Base-by-base conservation (phyloP, 2,797 vertebrate species). In the Leptoclinus maculatus region DNA sequence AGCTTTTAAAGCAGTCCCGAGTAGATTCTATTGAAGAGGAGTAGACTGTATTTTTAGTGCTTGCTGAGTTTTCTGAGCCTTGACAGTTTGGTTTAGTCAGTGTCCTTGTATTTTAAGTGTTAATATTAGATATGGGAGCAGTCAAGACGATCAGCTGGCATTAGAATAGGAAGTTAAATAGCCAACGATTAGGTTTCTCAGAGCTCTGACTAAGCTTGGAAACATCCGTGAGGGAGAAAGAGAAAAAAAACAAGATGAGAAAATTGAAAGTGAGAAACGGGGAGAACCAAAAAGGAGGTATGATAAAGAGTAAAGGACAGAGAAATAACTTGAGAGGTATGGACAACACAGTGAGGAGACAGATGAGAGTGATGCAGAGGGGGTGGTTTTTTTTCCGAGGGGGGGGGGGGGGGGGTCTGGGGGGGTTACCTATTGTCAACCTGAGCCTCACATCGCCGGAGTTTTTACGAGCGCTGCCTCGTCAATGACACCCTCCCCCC, bases 371-470 rank as follows among this genome's bases (percentile, higher is more conserved):
- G 87, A 92, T 84, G 87, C 74, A 59, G 80, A 69, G 64, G 59
- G 63, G 72, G 53, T 23, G 6, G 4, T 11, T 58, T 27, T 45
- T 56, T 36, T 45, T 91, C 88, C 25, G 27, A 69, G 67, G 79
- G 39, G 39, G 51, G 25, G 72, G 14, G 29, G 56, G 32, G 14
- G 59, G 23, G 13, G 53, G 29, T 34, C 7, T 34, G 32, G 64
- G 21, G n/a, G 36, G 83, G 91, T 95, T 95, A 95, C 94, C 94
- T 94, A 95, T 82, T 60, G 90, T 91, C 88, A 94, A 91, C 90
- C 93, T 94, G 91, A 93, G 87, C 79, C 87, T 93, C 91, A 87
- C 87, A 87, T 87, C 91, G 84, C 77, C 71, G 83, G 89, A 87
- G 87, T 90, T 88, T 93, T 88, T 88, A 88, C 76, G 80, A 85